These are phyloP conservation scores for Amphibalanus amphitrite DNA, from an alignment of 1,140 invertebrate species.

Conservation along the genomic window DNA sequence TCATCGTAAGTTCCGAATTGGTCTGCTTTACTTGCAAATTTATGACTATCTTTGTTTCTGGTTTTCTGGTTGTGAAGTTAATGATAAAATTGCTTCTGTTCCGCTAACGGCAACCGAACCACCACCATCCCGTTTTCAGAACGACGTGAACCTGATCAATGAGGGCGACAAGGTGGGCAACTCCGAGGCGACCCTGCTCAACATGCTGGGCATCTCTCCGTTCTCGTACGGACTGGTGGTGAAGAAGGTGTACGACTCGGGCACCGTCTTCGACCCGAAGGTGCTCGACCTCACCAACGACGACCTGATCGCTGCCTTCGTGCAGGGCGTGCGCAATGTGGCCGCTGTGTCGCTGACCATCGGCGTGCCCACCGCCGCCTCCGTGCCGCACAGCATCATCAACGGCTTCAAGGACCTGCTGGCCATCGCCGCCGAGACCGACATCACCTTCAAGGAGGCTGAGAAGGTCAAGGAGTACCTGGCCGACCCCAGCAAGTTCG, in stretches of 20 bases:
- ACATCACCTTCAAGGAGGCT: slow-evolving; percentile 87
- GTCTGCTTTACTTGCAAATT: background rate
- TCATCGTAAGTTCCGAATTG: slow-evolving; percentile 48
- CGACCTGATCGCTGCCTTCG: slow-evolving; percentile 76
- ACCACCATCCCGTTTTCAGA: slow-evolving; percentile 39
- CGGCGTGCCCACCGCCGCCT: slow-evolving; percentile 90
- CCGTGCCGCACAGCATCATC: slow-evolving; percentile 88
- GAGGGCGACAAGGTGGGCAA: slow-evolving; percentile 94
- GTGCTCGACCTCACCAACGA: slow-evolving; percentile 97
- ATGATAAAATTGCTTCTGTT: slow-evolving; percentile 9
- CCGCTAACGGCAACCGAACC: slow-evolving; percentile 9
- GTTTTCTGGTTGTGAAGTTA: background rate
- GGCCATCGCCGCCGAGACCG: slow-evolving; percentile 87
- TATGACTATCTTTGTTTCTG: slow-evolving; percentile 3
- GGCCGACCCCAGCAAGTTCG: slow-evolving; percentile 83
- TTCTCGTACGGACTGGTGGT: slow-evolving; percentile 96
- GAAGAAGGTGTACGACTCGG: slow-evolving; percentile 84
- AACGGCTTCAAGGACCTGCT: slow-evolving; percentile 97
- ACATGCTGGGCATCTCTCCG: slow-evolving; percentile 99
- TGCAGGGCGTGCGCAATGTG: slow-evolving; percentile 77
- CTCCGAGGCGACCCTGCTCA: slow-evolving; percentile 92
- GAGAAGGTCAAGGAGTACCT: slow-evolving; percentile 70
- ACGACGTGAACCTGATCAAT: slow-evolving; percentile 87
- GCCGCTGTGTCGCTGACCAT: slow-evolving; percentile 85
- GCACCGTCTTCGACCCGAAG: slow-evolving; percentile 88